These are phyloP conservation scores for Nyctibius bracteatus DNA, from an alignment of 2,113 vertebrate genomes.

Conservation along the genomic window DNA sequence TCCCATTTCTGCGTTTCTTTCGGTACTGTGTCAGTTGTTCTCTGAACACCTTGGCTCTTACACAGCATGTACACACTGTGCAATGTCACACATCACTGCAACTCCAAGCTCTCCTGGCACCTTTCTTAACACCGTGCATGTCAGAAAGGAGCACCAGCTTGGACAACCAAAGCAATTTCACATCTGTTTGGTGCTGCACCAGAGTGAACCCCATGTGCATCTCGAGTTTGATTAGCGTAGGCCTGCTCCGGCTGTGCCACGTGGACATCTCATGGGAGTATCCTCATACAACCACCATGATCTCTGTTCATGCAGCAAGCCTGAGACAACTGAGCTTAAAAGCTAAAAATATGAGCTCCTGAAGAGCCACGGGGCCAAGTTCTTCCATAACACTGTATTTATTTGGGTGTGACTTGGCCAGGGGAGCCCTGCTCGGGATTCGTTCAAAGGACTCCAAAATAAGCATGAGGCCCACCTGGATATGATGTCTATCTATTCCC, in stretches of 20 bases:
- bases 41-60: background rate
- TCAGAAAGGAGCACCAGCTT: background rate
- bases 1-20: background rate
- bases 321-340: background rate
- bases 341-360: background rate
- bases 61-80: accelerated
- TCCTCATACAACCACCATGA: accelerated
- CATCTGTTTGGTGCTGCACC: background rate
- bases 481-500: background rate
- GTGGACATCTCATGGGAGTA: background rate
- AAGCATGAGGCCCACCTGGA: background rate
- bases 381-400: background rate
- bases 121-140: background rate
- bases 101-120: background rate
- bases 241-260: background rate
- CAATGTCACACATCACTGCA: background rate
- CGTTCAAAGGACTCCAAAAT: background rate
- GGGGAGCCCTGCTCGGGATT: background rate
- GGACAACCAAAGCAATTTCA: background rate
- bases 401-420: background rate
- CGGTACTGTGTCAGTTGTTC: background rate
- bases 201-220: accelerated
- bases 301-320: background rate
- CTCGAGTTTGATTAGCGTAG: accelerated
- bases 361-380: background rate